These are phyloP conservation scores for Hippocampus barbouri DNA, from an alignment of 2,113 vertebrate genomes.

Conservation along the genomic window DNA sequence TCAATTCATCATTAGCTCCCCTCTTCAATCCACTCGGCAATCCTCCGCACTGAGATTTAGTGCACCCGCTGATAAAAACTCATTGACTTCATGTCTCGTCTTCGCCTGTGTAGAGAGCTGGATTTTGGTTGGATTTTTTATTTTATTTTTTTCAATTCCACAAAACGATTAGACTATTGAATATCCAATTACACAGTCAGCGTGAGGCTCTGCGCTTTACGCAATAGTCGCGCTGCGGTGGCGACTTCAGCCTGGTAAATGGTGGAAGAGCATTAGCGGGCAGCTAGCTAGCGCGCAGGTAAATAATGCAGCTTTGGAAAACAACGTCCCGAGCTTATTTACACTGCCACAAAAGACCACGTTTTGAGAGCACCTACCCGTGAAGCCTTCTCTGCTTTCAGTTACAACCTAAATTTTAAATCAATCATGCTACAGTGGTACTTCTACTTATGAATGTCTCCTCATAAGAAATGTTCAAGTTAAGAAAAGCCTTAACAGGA, in stretches of 20 bases:
- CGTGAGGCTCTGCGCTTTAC: slow-evolving; percentile 21
- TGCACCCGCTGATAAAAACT: slow-evolving; percentile 57
- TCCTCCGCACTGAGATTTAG: slow-evolving; percentile 55
- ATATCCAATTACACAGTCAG: slow-evolving; percentile 36
- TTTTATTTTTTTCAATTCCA: slow-evolving; percentile 11
- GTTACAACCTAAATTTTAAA: no score
- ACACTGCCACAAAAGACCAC: not conserved
- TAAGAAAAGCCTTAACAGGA: no score
- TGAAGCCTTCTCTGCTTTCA: no score
- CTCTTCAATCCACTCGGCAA: slow-evolving; percentile 59
- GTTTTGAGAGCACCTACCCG: not conserved
- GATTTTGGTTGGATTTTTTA: not conserved
- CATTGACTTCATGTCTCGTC: slow-evolving; percentile 48
- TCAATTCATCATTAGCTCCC: slow-evolving; percentile 70
- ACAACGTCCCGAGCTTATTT: slow-evolving; percentile 27
- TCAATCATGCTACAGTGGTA: no score
- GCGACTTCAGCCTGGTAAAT: slow-evolving; percentile 17
- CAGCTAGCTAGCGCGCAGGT: slow-evolving; percentile 5
- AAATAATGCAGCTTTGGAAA: slow-evolving; percentile 31
- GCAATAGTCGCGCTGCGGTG: slow-evolving; percentile 32
- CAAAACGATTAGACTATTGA: slow-evolving; percentile 34
- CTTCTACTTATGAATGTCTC: no score
- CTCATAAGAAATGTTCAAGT: no score
- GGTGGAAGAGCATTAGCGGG: slow-evolving; percentile 21
- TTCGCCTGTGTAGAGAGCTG: slow-evolving; percentile 17